These are phyloP conservation scores for Caenorhabditis uteleia DNA, from an alignment of 2,888 invertebrate species.

Conservation along the genomic window DNA sequence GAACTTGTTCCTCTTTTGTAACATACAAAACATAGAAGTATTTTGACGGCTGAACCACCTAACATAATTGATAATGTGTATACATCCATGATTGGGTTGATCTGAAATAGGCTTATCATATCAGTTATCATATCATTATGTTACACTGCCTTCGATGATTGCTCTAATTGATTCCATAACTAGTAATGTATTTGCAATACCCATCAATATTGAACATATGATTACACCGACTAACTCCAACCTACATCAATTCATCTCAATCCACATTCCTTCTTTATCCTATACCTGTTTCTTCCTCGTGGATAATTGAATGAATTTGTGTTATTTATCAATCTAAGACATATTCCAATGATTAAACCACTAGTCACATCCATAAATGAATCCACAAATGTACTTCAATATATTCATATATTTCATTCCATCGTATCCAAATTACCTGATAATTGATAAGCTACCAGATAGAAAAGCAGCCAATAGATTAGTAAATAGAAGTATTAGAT, in stretches of 20 bases:
- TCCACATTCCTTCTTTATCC: conserved; percentile 1
- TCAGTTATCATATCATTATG: background rate
- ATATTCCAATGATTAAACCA: conserved; percentile 69
- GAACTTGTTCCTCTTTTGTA: conserved; percentile 54
- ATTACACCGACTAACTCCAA: conserved; percentile 72
- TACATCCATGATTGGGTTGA: conserved; percentile 62
- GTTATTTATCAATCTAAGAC: conserved; percentile 56
- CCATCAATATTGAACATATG: conserved; percentile 72
- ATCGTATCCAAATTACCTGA: no score
- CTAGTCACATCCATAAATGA: conserved; percentile 72
- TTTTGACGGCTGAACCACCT: conserved; percentile 58
- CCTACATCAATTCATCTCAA: conserved; percentile 36
- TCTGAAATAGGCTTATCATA: conserved; percentile 44
- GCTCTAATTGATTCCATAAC: conserved; percentile 46
- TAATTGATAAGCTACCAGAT: conserved; percentile 72
- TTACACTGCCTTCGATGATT: conserved; percentile 37
- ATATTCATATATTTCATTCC: no score
- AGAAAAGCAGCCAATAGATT: conserved; percentile 70
- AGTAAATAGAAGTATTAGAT: conserved; percentile 58
- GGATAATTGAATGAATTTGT: conserved; percentile 65
- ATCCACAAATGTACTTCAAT: conserved; percentile 73
- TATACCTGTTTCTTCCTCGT: conserved; percentile 57
- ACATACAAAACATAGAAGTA: conserved; percentile 61
- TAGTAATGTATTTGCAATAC: conserved; percentile 68
- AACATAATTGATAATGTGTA: conserved; percentile 58